phyloP scores from a whole-genome alignment of 2,888 invertebrate genomes.

The Cantharis flavilabris region DNA sequence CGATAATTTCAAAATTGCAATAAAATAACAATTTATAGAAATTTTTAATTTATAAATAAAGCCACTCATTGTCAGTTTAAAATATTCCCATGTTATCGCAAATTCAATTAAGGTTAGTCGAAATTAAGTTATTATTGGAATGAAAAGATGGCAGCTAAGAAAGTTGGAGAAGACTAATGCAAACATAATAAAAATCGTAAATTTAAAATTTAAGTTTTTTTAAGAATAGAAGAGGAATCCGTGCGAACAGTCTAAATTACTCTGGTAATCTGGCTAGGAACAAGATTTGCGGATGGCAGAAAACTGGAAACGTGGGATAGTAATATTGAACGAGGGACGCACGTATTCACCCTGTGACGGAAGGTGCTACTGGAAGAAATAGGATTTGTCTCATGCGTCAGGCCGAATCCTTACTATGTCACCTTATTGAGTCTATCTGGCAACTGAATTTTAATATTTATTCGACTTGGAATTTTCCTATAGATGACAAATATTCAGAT shows the following conservation, averaged over 20 bases:
- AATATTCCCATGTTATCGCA: no score
- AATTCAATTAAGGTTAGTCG: no score
- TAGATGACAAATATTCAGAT: constrained; percentile 19
- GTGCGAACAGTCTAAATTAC: constrained; percentile 23
- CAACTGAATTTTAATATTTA: constrained; percentile 31
- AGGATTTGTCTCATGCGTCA: constrained; percentile 25
- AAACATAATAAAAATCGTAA: constrained; percentile 25
- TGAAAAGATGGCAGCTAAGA: constrained; percentile 1
- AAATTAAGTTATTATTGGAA: background rate
- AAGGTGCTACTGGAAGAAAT: constrained; percentile 25
- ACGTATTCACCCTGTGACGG: constrained; percentile 15
- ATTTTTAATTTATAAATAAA: no score
- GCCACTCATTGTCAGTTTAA: no score
- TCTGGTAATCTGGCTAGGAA: constrained; percentile 24
- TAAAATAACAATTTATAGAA: no score
- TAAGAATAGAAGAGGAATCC: constrained; percentile 7
- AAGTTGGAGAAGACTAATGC: constrained; percentile 11
- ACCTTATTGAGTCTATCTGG: constrained; percentile 26
- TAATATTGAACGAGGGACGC: constrained; percentile 23
- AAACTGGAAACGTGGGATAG: constrained; percentile 6
- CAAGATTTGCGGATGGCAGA: constrained; percentile 2
- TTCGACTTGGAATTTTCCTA: constrained; percentile 19
- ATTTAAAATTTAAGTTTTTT: constrained; percentile 20
- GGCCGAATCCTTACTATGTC: constrained; percentile 19
- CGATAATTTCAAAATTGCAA: no score